These are phyloP conservation scores for Phortica variegata DNA, from an alignment of 1,140 invertebrate species.

Conservation along the genomic window DNA sequence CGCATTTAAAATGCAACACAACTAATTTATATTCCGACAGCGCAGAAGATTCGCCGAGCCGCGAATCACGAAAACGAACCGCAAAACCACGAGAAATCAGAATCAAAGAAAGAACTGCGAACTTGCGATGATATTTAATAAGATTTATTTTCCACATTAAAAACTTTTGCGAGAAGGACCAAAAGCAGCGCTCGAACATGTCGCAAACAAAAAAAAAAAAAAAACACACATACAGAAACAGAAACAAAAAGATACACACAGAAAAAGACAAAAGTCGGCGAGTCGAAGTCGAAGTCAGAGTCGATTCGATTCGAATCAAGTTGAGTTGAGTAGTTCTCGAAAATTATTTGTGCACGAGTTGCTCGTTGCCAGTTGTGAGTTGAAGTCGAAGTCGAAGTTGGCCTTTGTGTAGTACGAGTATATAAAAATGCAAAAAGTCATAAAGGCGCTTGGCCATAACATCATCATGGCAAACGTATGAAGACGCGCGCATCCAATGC, in stretches of 20 bases:
- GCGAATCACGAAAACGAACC: slow-evolving; percentile 8
- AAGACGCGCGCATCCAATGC: no score
- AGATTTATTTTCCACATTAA: slow-evolving; percentile 23
- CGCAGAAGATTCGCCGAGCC: no score
- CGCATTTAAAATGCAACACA: slow-evolving; percentile 28
- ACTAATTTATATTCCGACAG: slow-evolving; percentile 36
- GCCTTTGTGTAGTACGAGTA: background rate
- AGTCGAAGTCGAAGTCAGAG: background rate
- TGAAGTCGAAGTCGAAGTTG: no score
- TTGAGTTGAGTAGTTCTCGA: no score
- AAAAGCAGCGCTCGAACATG: no score
- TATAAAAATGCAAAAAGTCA: no score
- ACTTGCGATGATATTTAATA: slow-evolving; percentile 15
- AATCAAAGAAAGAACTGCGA: background rate
- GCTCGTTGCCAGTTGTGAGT: no score
- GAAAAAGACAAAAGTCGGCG: background rate
- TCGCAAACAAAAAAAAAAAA: no score
- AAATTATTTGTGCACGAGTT: no score
- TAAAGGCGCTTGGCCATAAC: no score
- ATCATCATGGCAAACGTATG: no score
- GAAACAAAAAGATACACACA: background rate
- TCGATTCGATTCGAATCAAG: no score
- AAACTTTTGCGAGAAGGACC: slow-evolving; percentile 2
- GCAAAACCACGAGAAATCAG: slow-evolving; percentile 8
- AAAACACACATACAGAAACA: background rate